Percentiles rank a stretch among this genome's conserved stretches.
Conservation (phyloP, 2,113 vertebrate genomes). For the Colinus virginianus region DNA sequence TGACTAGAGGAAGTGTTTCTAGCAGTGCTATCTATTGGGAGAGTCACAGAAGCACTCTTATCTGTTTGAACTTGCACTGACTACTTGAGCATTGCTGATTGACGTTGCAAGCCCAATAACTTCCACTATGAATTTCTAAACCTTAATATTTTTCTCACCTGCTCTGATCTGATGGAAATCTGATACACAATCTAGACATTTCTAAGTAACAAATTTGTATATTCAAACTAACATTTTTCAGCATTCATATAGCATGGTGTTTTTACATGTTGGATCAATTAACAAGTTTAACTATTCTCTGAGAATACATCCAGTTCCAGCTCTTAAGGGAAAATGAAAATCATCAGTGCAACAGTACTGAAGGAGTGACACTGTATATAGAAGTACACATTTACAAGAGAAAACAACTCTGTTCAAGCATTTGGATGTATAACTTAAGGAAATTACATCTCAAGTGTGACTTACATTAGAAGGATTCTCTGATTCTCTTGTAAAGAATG, state of each 20-base stretch:
- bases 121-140: background rate
- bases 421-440: background rate
- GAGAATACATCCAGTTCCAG: background rate
- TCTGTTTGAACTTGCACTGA: constrained; percentile 6
- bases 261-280: background rate
- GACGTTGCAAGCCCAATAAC: background rate
- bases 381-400: background rate
- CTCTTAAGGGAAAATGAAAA: background rate
- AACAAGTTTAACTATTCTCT: background rate
- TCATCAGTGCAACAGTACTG: background rate
- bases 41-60: background rate
- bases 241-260: background rate
- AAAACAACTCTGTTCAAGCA: background rate
- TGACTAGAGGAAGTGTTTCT: constrained; percentile 28
- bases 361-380: background rate
- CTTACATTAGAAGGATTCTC: background rate
- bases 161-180: background rate
- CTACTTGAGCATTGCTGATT: background rate
- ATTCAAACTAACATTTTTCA: background rate
- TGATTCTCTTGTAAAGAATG: background rate
- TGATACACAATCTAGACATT: background rate
- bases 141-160: background rate
- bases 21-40: constrained; percentile 27
- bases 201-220: background rate
- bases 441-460: background rate